Percentiles rank a stretch among this genome's conserved stretches.
phyloP scores from a whole-genome alignment of 2,888 invertebrate genomes.

The Synanthedon tipuliformis region DNA sequence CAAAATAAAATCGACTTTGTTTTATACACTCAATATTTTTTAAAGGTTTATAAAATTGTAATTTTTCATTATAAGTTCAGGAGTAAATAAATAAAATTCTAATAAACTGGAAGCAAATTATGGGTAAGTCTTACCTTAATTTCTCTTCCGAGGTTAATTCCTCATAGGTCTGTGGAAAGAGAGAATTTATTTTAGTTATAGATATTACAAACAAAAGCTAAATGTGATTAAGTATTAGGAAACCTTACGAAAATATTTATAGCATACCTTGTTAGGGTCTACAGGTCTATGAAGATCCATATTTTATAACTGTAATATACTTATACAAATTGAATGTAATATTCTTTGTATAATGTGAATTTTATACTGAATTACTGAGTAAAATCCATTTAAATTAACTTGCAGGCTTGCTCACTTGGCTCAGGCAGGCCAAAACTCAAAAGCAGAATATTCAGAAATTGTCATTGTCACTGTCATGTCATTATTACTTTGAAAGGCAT shows the following conservation, averaged over 20 bases:
- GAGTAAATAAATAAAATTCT: neutral
- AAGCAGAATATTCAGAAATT: no score
- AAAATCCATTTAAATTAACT: no score
- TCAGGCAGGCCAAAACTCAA: no score
- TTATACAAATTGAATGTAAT: no score
- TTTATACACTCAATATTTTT: no score
- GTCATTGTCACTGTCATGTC: no score
- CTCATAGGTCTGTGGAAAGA: slow-evolving; percentile 73
- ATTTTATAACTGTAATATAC: slow-evolving; percentile 4
- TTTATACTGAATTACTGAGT: neutral
- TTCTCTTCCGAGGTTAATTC: slow-evolving; percentile 82
- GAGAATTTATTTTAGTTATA: slow-evolving; percentile 8
- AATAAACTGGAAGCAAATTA: neutral
- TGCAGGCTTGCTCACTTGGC: no score
- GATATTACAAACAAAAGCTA: neutral
- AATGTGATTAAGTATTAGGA: neutral
- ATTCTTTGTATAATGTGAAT: no score
- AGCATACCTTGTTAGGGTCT: slow-evolving; percentile 54
- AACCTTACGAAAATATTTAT: slow-evolving; percentile 4
- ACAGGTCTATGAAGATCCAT: slow-evolving; percentile 65
- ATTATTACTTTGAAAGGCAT: no score
- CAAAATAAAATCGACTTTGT: no score
- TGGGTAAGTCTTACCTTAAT: slow-evolving; percentile 70
- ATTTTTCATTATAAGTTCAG: no score
- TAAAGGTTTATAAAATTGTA: no score